These are phyloP conservation scores for Cygnus olor DNA, from an alignment of 2,797 vertebrate genomes.

Conservation along the genomic window DNA sequence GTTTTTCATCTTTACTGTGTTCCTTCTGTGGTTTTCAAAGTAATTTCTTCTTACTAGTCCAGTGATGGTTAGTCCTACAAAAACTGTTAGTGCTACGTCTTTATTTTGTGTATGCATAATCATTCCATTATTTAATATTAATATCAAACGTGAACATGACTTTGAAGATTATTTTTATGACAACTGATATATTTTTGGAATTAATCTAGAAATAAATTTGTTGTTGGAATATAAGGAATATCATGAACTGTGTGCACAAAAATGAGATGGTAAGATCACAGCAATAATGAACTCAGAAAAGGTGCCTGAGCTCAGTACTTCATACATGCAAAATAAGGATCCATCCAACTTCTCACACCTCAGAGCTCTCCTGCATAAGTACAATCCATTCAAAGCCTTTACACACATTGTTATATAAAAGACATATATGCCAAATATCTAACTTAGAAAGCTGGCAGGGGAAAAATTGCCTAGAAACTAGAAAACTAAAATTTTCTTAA, in stretches of 20 bases:
- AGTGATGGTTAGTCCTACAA: neutral
- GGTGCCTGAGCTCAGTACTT: neutral
- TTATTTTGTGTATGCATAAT: neutral
- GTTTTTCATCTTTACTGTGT: neutral
- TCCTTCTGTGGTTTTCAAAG: neutral
- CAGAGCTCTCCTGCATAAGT: neutral
- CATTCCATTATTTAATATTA: neutral
- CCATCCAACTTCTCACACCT: neutral
- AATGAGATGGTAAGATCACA: neutral
- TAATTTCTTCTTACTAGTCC: neutral
- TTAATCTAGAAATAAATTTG: neutral
- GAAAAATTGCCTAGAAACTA: neutral
- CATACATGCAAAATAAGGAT: neutral
- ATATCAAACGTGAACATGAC: neutral
- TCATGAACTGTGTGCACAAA: neutral
- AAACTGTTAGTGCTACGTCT: neutral
- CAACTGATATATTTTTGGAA: neutral
- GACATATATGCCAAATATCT: neutral
- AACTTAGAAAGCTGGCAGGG: neutral
- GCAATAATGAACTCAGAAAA: neutral
- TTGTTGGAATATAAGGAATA: neutral
- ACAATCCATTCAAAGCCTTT: neutral
- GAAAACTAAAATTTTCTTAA: neutral
- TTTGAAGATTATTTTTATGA: neutral
- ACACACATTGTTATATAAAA: neutral